Base-by-base conservation (phyloP, 2,888 invertebrate species). In the Microplitis manilae region DNA sequence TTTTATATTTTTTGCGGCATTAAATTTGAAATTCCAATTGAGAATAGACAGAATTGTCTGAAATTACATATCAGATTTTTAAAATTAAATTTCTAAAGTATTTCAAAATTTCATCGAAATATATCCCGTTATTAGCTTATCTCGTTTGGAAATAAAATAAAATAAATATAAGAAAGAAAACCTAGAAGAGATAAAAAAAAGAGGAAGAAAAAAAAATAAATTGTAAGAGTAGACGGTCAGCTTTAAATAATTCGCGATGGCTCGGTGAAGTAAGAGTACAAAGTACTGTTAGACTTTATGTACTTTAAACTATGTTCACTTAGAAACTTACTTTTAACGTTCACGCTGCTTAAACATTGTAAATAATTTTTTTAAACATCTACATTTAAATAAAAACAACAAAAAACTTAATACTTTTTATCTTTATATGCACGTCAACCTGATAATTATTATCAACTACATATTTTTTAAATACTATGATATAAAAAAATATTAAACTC, bases 261-360 rank as follows among this genome's bases (percentile, higher is more conserved):
- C 75, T 68, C 68, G 70, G 9, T 79, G 72, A 41, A 73, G 68
- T 61, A 73, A 73, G 60, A 78, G 76, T 79, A 77, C 77, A 74
- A 79, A 82, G 82, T 84, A 84, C 85, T 83, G 85, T 85, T 85
- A 85, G 80, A 75, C 81, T 82, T 80, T 71, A 71, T 79, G 78
- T 76, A 50, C 68, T 62, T 72, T 75, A 75, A 65, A 74, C 64
- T 71, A 38, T 68, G 67, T 75, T 68, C 72, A 77, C 38, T 65
- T 30, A 30, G 64, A 38, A 70, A 59, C 62, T 20, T 70, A 59
- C 62, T 20, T 70, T 70, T 50, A 68, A 70, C 50, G 8, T 71
- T 30, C 65, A 62, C 15, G 39, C 41, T 67, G 40, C 15, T 61
- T 73, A 38, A 40, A 38, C 68, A 20, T n/a, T 61, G 62, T 15